Percentiles rank a stretch among this genome's conserved stretches.
Conservation (phyloP, 2,888 invertebrate species). For the Hybos culiciformis region DNA sequence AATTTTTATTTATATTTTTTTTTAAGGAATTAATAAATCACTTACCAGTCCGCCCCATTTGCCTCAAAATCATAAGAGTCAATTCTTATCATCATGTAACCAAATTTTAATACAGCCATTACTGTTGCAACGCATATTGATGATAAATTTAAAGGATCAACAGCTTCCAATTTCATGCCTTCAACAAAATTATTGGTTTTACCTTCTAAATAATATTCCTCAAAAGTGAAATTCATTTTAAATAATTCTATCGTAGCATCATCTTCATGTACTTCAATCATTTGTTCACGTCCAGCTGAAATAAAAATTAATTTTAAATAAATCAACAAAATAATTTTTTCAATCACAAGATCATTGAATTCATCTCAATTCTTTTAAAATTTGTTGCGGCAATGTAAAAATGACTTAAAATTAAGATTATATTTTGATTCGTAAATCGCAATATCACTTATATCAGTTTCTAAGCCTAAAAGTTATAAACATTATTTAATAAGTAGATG, state of each 20-base stretch:
- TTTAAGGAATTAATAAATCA: slow-evolving; percentile 1
- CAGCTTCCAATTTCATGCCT: slow-evolving; percentile 94
- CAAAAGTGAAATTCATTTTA: slow-evolving; percentile 45
- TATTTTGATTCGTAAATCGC: not conserved
- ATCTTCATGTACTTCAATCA: slow-evolving; percentile 44
- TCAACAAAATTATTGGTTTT: slow-evolving; percentile 49
- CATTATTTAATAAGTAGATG: slow-evolving; percentile 33
- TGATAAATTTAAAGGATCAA: slow-evolving; percentile 90
- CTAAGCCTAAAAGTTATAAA: not conserved
- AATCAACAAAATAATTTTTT: too few relatives aligned
- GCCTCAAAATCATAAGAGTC: slow-evolving; percentile 82
- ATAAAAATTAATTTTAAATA: not conserved
- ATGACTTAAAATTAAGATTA: not conserved
- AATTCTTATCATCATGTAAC: slow-evolving; percentile 92
- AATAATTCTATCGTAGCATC: slow-evolving; percentile 76
- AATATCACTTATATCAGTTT: not conserved
- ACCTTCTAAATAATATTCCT: slow-evolving; percentile 38
- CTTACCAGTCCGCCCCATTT: slow-evolving; percentile 71
- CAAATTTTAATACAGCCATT: slow-evolving; percentile 80
- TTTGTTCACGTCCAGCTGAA: slow-evolving; percentile 33
- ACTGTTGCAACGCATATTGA: slow-evolving; percentile 92
- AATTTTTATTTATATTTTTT: not conserved
- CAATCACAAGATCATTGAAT: too few relatives aligned
- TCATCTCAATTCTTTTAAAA: too few relatives aligned
- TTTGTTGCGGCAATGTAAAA: too few relatives aligned